Base-by-base conservation (phyloP, 2,888 invertebrate genomes). In the Chydorus sphaericus region DNA sequence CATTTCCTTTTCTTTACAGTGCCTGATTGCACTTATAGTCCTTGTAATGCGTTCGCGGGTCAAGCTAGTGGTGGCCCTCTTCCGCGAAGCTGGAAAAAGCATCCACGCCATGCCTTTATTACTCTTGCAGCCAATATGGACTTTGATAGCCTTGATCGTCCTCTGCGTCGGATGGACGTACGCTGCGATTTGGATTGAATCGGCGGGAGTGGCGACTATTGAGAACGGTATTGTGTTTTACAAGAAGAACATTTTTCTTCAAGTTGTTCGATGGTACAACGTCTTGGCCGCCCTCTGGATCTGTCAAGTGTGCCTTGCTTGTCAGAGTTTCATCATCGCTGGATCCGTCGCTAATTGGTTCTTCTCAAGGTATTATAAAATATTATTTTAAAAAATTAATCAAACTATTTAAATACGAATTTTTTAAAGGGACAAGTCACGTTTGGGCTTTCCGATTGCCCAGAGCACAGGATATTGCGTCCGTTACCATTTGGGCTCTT, bases 401-500 rank as follows among this genome's bases (percentile, higher is more conserved):
- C n/a, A n/a, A n/a, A n/a, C n/a, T n/a, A n/a, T n/a, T n/a, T n/a
- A n/a, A n/a, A n/a, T n/a, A n/a, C n/a, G n/a, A n/a, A n/a, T n/a
- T n/a, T 65, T 52, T 50, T 60, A 18, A 60, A 76, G 76, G 62
- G 70, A 75, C 59, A 77, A 77, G 62, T 64, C 64, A 3, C 63
- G 66, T 16, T 56, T 77, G 37, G 64, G 67, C 11, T 67, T 65
- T 37, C 77, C 78, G 3, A 72, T 77, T 37, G 57, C 66, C 4
- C 67, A 64, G 26, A 76, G 77, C 58, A 68, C 72, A 29, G 65
- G 68, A 18, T 75, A 75, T 61, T 66, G 81, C 49, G 61, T 76
- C 3, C 67, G 78, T 33, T 86, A 80, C 66, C 86, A 88, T 69
- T 66, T 86, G 59, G 87, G 87, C 14, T 82, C 86, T 0, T 75